A percentile compares a stretch with the other conserved stretches of the same genome.
phyloP scores from a whole-genome alignment of 2,113 vertebrate species.

The Semnornis frantzii region DNA sequence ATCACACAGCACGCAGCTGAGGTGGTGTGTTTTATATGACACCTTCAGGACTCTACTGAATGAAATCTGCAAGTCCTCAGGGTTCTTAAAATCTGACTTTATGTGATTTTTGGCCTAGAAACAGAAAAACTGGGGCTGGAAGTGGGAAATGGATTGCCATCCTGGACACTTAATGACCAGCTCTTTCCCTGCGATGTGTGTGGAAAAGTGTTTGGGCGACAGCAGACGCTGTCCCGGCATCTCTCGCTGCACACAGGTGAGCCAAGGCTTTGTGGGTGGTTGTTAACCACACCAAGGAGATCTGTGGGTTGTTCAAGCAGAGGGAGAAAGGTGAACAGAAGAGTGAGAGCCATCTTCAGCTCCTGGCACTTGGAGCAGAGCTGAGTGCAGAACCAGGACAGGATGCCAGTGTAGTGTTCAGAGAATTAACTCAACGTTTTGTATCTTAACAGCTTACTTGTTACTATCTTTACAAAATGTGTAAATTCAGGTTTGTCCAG shows the following conservation, averaged over 20 bases:
- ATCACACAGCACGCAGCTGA: background rate
- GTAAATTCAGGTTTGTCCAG: background rate
- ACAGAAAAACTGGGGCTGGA: constrained; percentile 87
- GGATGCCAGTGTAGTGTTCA: background rate
- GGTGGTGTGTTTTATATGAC: background rate
- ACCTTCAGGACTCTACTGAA: background rate
- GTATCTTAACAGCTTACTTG: background rate
- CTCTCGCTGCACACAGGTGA: constrained; percentile 97
- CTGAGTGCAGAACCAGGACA: background rate
- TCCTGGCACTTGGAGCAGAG: background rate
- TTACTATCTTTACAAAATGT: background rate
- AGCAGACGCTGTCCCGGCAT: constrained; percentile 96
- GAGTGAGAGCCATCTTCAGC: background rate
- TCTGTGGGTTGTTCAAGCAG: background rate
- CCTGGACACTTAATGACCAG: constrained; percentile 93
- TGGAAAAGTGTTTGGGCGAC: constrained; percentile 96
- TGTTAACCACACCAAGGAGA: background rate
- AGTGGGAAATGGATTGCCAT: constrained; percentile 87
- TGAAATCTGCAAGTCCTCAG: constrained; percentile 1
- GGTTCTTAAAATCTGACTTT: constrained; percentile 6
- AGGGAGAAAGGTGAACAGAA: background rate
- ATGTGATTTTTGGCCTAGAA: constrained; percentile 76
- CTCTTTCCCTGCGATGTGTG: constrained; percentile 95
- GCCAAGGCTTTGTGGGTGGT: background rate
- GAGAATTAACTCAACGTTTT: background rate